A percentile compares a stretch with the other conserved stretches of the same genome.
Evolutionary conservation across 2,888 invertebrate species (phyloP).

Genomic region (Saturnia japonica): DNA sequence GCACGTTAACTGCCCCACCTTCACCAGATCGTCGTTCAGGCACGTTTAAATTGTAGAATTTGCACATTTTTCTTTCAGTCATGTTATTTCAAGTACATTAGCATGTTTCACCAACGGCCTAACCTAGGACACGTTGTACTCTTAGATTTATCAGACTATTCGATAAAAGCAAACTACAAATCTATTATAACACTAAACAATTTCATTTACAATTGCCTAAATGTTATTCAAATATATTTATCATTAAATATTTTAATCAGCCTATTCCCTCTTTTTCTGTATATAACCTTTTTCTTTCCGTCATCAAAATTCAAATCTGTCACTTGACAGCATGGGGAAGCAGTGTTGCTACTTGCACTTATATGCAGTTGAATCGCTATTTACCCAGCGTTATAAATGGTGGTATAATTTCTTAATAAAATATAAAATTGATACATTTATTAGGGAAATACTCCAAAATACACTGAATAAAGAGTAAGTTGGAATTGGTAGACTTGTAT

Average conservation of each 20-base stretch:
- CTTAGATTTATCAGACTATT: conserved; percentile 56
- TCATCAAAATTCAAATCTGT: conserved; percentile 80
- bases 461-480: too few species aligned
- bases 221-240: conserved; percentile 47
- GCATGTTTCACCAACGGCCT: conserved; percentile 80
- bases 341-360: conserved; percentile 1
- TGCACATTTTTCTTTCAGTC: conserved; percentile 82
- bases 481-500: too few species aligned
- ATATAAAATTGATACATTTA: too few species aligned
- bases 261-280: conserved; percentile 77
- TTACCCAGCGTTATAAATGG: too few species aligned
- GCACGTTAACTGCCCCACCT: conserved; percentile 56
- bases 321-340: conserved; percentile 71
- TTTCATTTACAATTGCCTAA: conserved; percentile 46
- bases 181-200: conserved; percentile 49
- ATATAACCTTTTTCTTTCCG: conserved; percentile 81
- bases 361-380: neutral
- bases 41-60: conserved; percentile 81
- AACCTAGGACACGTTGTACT: conserved; percentile 80
- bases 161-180: conserved; percentile 49
- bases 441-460: too few species aligned
- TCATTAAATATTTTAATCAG: conserved; percentile 59
- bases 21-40: conserved; percentile 77
- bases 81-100: conserved; percentile 77
- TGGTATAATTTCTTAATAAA: too few species aligned